Percentiles rank a stretch among this genome's conserved stretches.
Conservation (phyloP, 2,797 vertebrate genomes). For the Pseudochromis fuscus region DNA sequence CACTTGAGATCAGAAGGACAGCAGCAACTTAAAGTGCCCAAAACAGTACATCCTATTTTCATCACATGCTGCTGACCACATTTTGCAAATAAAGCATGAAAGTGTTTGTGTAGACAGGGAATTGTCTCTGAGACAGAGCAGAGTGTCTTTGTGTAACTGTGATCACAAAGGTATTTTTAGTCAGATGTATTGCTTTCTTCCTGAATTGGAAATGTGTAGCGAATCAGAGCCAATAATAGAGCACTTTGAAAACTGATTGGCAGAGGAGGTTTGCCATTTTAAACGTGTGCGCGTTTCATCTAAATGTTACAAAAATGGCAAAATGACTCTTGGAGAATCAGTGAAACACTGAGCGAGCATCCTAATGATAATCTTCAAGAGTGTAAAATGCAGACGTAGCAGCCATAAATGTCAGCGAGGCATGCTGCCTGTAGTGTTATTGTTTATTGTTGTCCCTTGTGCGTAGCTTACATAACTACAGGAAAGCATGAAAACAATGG, state of each 20-base stretch:
- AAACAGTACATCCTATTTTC: background rate
- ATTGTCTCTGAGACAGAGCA: background rate
- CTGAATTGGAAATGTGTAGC: constrained; percentile 9
- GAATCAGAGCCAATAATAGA: constrained; percentile 7
- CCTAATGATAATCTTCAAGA: constrained; percentile 36
- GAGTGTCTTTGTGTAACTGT: background rate
- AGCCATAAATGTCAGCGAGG: constrained; percentile 58
- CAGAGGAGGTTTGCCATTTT: background rate
- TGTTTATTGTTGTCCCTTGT: constrained; percentile 38
- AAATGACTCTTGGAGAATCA: constrained; percentile 23
- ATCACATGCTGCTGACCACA: constrained; percentile 10
- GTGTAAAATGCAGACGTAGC: constrained; percentile 36
- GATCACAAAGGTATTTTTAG: constrained; percentile 11
- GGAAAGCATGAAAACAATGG: constrained; percentile 18
- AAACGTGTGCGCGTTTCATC: constrained; percentile 21
- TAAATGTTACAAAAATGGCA: constrained; percentile 40
- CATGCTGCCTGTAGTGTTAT: constrained; percentile 19
- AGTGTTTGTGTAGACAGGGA: background rate
- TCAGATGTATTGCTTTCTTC: background rate
- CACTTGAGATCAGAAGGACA: constrained; percentile 11
- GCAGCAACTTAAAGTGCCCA: constrained; percentile 20
- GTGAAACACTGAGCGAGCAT: constrained; percentile 21
- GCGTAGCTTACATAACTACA: constrained; percentile 26
- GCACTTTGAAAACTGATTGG: constrained; percentile 10
- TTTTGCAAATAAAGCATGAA: background rate